Base-by-base conservation (phyloP, 2,113 vertebrate genomes). In the Gobius niger region DNA sequence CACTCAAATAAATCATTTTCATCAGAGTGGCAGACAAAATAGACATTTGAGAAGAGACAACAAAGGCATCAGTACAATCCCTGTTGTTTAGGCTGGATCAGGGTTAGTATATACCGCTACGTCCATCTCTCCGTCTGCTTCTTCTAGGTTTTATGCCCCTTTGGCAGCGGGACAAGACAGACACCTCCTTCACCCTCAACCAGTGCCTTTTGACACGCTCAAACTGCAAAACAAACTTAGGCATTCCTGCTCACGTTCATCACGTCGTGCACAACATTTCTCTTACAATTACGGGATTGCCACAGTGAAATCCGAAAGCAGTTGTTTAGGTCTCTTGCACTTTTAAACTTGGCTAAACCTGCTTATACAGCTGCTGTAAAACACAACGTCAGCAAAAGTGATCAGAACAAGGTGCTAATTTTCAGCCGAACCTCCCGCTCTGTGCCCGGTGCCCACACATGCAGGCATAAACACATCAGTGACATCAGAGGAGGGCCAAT, bases 401-500 rank as follows among this genome's bases (percentile, higher is more conserved):
- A 7, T 13, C 44, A 1, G 47, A 63, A 19, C 14, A n/a, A 34
- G 24, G 67, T 3, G 9, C 14, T 16, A 6, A 24, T 18, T 24
- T 52, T 59, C 9, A 44, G 51, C 54, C 50, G 64, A 49, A 52
- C 52, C 52, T 12, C 67, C 34, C 71, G 63, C 65, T 13, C 7
- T 9, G n/a, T 14, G 19, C n/a, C 64, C 41, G 57, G n/a, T 14
- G 34, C n/a, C 64, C 41, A 61, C 63, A 65, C 73, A 44, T 57
- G 9, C 52, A 66, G 74, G 47, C 46, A 70, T 63, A 72, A 90
- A 91, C 81, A 87, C 46, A 19, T 13, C 54, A 18, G 9, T 78
- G 83, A 88, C 79, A 86, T 82, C 49, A 83, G 70, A 56, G 61
- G 9, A 76, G 68, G 76, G 85, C 81, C 88, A 90, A 91, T 88